phyloP scores from a whole-genome alignment of 2,113 vertebrate species.

The Chaetura pelagica region DNA sequence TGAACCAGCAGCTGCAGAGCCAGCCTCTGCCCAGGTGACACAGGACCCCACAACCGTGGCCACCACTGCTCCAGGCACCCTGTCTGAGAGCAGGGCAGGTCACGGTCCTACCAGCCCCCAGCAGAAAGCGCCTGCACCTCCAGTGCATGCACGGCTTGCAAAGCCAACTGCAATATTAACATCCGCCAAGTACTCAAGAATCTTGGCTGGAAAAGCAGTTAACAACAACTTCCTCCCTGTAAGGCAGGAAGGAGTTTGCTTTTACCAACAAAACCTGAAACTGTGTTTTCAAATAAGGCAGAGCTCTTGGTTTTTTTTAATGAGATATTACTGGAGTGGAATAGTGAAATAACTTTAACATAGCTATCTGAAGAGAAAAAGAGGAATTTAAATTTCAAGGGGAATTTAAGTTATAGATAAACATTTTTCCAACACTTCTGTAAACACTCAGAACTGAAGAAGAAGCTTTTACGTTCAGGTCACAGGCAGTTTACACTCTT shows the following conservation, averaged over 20 bases:
- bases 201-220: background rate
- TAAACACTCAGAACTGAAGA: background rate
- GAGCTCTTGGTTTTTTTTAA: background rate
- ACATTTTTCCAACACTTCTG: background rate
- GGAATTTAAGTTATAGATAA: background rate
- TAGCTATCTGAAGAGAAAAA: background rate
- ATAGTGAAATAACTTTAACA: background rate
- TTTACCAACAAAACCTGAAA: background rate
- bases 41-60: no score
- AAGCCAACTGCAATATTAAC: background rate
- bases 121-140: background rate
- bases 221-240: background rate
- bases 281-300: background rate
- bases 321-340: background rate
- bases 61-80: background rate
- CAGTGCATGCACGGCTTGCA: background rate
- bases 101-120: accelerated
- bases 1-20: background rate
- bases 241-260: background rate
- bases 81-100: accelerated
- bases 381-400: background rate
- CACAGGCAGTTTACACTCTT: background rate
- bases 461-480: background rate
- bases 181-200: background rate
- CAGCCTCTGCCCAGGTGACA: background rate